Percentiles rank a stretch among this genome's conserved stretches.
Conservation (phyloP, 2,888 invertebrate genomes). For the Chouioia cunea region DNA sequence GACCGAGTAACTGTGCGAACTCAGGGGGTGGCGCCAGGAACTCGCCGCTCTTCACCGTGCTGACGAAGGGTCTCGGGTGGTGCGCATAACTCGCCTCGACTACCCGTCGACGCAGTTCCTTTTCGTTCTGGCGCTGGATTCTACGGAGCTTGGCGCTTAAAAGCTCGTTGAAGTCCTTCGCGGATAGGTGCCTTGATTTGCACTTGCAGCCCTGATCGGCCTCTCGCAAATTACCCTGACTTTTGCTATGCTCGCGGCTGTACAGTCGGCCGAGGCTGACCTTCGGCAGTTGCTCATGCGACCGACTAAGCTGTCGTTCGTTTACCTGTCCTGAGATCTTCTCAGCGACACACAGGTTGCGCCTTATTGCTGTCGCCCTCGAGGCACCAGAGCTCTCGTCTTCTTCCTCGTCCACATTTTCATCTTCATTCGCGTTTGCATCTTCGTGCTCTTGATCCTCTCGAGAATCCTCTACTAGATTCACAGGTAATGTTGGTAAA, state of each 20-base stretch:
- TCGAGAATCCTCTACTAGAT: conserved; percentile 50
- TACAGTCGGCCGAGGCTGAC: conserved; percentile 52
- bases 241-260: conserved; percentile 66
- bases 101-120: conserved; percentile 49
- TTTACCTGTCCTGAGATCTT: no score
- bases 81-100: conserved; percentile 42
- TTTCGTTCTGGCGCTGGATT: conserved; percentile 75
- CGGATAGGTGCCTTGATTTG: conserved; percentile 64
- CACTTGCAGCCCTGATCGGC: neutral
- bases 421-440: neutral
- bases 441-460: neutral
- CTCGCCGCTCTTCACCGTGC: conserved; percentile 83
- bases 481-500: conserved; percentile 59
- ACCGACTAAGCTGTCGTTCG: conserved; percentile 59
- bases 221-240: conserved; percentile 67
- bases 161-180: conserved; percentile 76
- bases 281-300: conserved; percentile 60
- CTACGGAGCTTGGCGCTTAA: conserved; percentile 80
- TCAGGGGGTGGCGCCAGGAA: conserved; percentile 85
- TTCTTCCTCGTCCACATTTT: conserved; percentile 16
- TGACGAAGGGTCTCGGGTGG: conserved; percentile 76
- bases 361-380: conserved; percentile 48
- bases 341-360: conserved; percentile 46
- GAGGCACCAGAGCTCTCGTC: conserved; percentile 48
- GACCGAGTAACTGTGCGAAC: conserved; percentile 75